phyloP scores from a whole-genome alignment of 2,797 vertebrate species.

The Typhlichthys subterraneus region DNA sequence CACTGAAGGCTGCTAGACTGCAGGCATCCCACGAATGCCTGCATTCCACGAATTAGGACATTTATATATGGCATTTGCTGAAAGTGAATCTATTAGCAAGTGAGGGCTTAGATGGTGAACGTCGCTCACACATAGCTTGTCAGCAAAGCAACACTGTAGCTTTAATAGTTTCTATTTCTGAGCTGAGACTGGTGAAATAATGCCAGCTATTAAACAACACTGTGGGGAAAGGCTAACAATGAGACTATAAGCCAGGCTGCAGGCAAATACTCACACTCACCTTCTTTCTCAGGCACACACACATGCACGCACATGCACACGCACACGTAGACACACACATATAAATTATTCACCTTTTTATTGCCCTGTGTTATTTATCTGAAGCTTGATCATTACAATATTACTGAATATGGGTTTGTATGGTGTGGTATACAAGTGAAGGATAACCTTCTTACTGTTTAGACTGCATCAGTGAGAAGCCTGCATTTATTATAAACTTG shows the following conservation, averaged over 20 bases:
- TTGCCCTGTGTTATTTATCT: too few species aligned
- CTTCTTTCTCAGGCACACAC: background rate
- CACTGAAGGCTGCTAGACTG: too few species aligned
- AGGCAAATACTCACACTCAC: slow-evolving; percentile 24
- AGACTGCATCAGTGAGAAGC: too few species aligned
- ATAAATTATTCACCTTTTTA: slow-evolving; percentile 12
- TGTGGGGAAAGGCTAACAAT: slow-evolving; percentile 47
- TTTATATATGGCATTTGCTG: background rate
- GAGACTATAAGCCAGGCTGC: slow-evolving; percentile 44
- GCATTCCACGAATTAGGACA: too few species aligned
- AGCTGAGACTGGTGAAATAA: slow-evolving; percentile 29
- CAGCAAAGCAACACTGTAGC: slow-evolving; percentile 2
- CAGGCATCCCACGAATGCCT: too few species aligned
- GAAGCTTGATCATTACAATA: too few species aligned
- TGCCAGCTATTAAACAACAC: slow-evolving; percentile 47
- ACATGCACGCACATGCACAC: background rate
- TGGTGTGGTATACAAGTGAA: too few species aligned
- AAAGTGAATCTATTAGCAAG: background rate
- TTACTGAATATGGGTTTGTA: too few species aligned
- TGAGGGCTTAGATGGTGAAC: too few species aligned
- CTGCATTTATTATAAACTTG: too few species aligned
- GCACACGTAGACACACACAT: slow-evolving; percentile 17
- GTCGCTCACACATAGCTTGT: slow-evolving; percentile 6
- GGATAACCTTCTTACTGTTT: too few species aligned
- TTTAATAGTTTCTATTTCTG: slow-evolving; percentile 28